A percentile compares a stretch with the other conserved stretches of the same genome.
Conservation (phyloP, 2,113 vertebrate genomes). For the Danio rerio region DNA sequence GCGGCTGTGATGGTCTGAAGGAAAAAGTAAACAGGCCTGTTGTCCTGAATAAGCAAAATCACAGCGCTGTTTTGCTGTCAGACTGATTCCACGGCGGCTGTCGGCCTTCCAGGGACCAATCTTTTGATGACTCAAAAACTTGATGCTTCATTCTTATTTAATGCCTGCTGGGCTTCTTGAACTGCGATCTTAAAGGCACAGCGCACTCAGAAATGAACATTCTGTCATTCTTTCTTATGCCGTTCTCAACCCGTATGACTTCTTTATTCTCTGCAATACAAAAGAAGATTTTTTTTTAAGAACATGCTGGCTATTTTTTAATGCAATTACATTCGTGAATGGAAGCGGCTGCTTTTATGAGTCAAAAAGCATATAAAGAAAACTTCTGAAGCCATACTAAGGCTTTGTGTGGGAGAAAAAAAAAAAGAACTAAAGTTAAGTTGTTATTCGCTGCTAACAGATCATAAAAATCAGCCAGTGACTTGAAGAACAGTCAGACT, state of each 20-base stretch:
- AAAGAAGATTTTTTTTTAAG: not conserved
- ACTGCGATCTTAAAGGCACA: not conserved
- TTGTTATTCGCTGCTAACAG: not conserved
- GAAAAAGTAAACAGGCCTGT: not conserved
- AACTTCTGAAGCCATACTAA: not conserved
- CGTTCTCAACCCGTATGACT: not conserved
- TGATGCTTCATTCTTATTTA: constrained; percentile 16
- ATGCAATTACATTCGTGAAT: not conserved
- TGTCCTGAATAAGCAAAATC: constrained; percentile 36
- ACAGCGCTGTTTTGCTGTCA: constrained; percentile 3
- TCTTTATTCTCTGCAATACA: not conserved
- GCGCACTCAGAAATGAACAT: not conserved
- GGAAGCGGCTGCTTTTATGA: not conserved
- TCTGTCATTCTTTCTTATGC: not conserved
- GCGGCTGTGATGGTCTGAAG: no score
- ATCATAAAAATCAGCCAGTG: not conserved
- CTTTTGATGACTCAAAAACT: constrained; percentile 8
- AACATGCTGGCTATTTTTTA: not conserved
- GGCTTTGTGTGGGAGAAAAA: not conserved
- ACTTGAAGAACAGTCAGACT: not conserved
- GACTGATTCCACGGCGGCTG: not conserved
- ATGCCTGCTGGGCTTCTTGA: not conserved
- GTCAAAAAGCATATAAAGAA: not conserved
- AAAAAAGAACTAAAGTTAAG: not conserved
- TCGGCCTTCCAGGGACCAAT: not conserved